phyloP scores from a whole-genome alignment of 2,797 vertebrate genomes.

The Furcifer pardalis region DNA sequence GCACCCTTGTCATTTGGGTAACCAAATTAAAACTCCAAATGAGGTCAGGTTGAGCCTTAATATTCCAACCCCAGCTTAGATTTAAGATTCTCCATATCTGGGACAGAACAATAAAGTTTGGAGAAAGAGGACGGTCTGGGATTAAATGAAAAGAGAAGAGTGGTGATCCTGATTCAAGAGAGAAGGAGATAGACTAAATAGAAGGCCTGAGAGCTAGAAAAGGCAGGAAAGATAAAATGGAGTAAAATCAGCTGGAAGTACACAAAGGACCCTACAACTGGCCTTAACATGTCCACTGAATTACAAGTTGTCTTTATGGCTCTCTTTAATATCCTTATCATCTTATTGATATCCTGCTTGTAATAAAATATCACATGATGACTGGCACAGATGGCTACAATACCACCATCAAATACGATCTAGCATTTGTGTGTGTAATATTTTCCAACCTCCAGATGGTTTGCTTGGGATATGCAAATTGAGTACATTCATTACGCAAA shows the following conservation, averaged over 20 bases:
- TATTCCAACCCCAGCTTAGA: too few relatives aligned
- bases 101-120: not conserved
- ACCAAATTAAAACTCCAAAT: too few relatives aligned
- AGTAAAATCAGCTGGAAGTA: not conserved
- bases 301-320: not conserved
- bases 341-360: not conserved
- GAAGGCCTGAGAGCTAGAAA: not conserved
- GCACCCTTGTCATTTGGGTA: too few relatives aligned
- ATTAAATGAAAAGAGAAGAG: too few relatives aligned
- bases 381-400: not conserved
- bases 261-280: not conserved
- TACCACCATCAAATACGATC: not conserved
- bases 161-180: not conserved
- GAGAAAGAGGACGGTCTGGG: too few relatives aligned
- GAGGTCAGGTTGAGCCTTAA: too few relatives aligned
- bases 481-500: not conserved
- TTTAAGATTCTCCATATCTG: not conserved
- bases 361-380: not conserved
- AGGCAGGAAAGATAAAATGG: not conserved
- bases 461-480: conserved; percentile 11
- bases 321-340: not conserved
- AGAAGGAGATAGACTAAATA: not conserved
- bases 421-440: conserved; percentile 9
- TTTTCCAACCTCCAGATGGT: conserved; percentile 21
- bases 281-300: not conserved